phyloP scores from a whole-genome alignment of 2,888 invertebrate species.

The Augochlorella aurata region DNA sequence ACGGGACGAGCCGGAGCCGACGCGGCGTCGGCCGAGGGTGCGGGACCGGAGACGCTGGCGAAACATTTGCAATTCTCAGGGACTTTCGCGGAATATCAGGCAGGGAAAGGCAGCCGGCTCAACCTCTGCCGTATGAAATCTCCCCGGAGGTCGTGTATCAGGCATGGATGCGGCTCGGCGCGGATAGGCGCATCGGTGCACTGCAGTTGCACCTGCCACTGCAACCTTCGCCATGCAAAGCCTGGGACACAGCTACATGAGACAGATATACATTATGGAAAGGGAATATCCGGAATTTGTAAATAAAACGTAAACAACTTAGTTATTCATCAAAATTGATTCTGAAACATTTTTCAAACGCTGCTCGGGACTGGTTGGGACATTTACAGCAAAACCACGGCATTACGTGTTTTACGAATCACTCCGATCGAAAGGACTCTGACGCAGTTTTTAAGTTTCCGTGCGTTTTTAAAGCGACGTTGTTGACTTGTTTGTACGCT shows the following conservation, averaged over 20 bases:
- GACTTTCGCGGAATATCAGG: constrained; percentile 61
- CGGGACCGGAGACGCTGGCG: constrained; percentile 45
- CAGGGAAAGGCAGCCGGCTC: constrained; percentile 47
- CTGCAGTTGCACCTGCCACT: constrained; percentile 43
- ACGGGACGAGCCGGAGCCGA: not conserved
- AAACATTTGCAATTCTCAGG: constrained; percentile 76
- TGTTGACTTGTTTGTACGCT: too few relatives aligned
- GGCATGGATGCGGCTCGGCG: constrained; percentile 47
- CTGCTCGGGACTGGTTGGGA: too few relatives aligned
- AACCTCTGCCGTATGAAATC: constrained; percentile 63
- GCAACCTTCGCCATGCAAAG: constrained; percentile 28
- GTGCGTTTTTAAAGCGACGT: too few relatives aligned
- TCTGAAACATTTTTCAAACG: too few relatives aligned
- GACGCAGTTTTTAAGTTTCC: too few relatives aligned
- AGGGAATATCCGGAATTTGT: too few relatives aligned
- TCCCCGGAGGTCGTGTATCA: constrained; percentile 57
- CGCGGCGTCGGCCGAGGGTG: not conserved
- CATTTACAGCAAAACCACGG: too few relatives aligned
- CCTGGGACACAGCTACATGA: not conserved
- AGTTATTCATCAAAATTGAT: too few relatives aligned
- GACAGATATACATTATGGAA: too few relatives aligned
- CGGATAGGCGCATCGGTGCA: constrained; percentile 32
- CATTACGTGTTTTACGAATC: too few relatives aligned
- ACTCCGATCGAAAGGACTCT: too few relatives aligned
- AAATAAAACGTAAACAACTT: too few relatives aligned